A percentile compares a stretch with the other conserved stretches of the same genome.
These are phyloP conservation scores for Tinamus major DNA, from an alignment of 2,797 vertebrate genomes.

Conservation along the genomic window DNA sequence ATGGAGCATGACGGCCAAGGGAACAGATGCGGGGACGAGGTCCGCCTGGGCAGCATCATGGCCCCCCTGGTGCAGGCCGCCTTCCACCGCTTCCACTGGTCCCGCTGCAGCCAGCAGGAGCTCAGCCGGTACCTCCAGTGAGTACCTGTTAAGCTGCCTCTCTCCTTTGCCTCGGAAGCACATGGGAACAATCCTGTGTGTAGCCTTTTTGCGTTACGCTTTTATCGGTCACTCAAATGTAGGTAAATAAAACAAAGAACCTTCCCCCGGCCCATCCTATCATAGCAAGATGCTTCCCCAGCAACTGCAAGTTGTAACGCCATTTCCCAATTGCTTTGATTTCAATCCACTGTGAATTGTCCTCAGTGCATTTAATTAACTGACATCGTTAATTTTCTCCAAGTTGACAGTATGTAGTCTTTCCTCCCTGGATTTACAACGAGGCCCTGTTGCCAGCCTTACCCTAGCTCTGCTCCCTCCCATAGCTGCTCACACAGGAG, in stretches of 20 bases:
- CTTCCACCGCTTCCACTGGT: constrained; percentile 99
- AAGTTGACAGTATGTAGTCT: rapidly evolving
- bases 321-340: neutral
- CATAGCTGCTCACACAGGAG: neutral
- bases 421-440: neutral
- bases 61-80: constrained; percentile 96
- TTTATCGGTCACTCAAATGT: neutral
- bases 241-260: neutral
- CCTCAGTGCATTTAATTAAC: neutral
- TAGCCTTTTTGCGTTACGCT: neutral
- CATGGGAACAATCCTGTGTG: rapidly evolving
- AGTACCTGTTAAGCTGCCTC: constrained; percentile 67
- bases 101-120: constrained; percentile 97
- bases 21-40: constrained; percentile 96
- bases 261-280: neutral
- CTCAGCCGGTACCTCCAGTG: constrained; percentile 94
- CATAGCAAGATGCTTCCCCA: neutral
- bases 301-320: neutral
- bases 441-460: neutral
- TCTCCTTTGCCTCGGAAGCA: neutral
- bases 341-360: rapidly evolving
- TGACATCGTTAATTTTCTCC: rapidly evolving
- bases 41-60: constrained; percentile 98
- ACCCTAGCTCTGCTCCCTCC: neutral
- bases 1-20: constrained; percentile 99